Evolutionary conservation across 2,797 vertebrate genomes (phyloP).

Genomic region (Enteromius thamalakanensis): DNA sequence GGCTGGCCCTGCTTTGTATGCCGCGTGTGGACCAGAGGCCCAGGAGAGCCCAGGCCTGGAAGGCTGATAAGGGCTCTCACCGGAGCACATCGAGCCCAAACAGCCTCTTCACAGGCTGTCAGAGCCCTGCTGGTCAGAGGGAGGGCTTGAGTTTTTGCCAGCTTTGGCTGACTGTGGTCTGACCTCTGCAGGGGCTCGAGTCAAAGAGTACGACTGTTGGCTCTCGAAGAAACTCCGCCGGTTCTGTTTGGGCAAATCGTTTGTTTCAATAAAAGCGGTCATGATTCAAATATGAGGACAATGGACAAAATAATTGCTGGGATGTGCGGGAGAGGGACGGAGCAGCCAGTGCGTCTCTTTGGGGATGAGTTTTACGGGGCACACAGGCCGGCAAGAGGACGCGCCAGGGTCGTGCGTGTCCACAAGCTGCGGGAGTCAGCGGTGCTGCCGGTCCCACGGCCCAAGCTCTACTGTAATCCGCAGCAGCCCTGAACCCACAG

Average conservation of each 20-base stretch:
- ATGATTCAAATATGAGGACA: slow-evolving; percentile 11
- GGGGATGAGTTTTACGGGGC: slow-evolving; percentile 42
- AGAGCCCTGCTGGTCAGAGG: slow-evolving; percentile 78
- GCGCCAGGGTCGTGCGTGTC: slow-evolving; percentile 44
- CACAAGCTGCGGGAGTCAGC: slow-evolving; percentile 38
- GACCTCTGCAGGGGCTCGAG: slow-evolving; percentile 72
- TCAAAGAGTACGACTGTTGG: slow-evolving; percentile 54
- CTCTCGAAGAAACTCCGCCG: slow-evolving; percentile 31
- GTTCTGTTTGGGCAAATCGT: slow-evolving; percentile 25
- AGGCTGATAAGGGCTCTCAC: slow-evolving; percentile 79
- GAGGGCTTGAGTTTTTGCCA: slow-evolving; percentile 76
- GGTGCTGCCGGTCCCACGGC: slow-evolving; percentile 29
- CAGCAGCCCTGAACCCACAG: slow-evolving; percentile 47
- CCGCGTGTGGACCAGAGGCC: slow-evolving; percentile 66
- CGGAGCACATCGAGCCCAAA: slow-evolving; percentile 77
- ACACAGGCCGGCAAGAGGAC: slow-evolving; percentile 34
- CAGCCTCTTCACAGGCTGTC: slow-evolving; percentile 83
- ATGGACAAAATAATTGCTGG: slow-evolving; percentile 46
- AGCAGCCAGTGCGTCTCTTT: slow-evolving; percentile 20
- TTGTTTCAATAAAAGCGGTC: slow-evolving; percentile 22
- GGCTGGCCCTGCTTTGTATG: slow-evolving; percentile 81
- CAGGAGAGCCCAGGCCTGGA: slow-evolving; percentile 70
- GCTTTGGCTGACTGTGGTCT: slow-evolving; percentile 74
- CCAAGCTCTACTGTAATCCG: slow-evolving; percentile 51
- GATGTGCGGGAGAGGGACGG: slow-evolving; percentile 60